Conservation (phyloP, 2,113 vertebrate species). For the Scomber colias region DNA sequence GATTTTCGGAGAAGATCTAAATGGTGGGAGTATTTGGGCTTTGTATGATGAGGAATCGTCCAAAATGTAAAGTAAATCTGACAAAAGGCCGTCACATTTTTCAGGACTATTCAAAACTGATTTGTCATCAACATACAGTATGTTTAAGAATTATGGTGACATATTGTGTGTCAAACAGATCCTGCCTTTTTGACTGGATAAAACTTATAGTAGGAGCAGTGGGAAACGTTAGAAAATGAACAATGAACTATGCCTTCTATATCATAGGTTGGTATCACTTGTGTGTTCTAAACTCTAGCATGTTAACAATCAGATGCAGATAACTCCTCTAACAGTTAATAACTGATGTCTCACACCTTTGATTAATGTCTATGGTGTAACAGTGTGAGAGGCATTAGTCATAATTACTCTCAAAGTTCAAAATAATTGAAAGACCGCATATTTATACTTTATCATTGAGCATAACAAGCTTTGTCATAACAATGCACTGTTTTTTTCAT, state of each 20-base stretch:
- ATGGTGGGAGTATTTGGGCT: background rate
- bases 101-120: background rate
- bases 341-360: slow-evolving; percentile 22
- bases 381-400: too few relatives aligned
- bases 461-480: too few relatives aligned
- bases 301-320: background rate
- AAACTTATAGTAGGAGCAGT: background rate
- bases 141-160: background rate
- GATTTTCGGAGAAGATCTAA: background rate
- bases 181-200: background rate
- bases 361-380: background rate
- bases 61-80: background rate
- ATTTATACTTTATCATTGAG: too few relatives aligned
- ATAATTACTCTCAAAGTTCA: too few relatives aligned
- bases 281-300: background rate
- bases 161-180: too few relatives aligned
- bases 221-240: background rate
- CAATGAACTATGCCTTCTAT: too few relatives aligned
- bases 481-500: too few relatives aligned
- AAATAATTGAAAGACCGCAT: too few relatives aligned
- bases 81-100: slow-evolving; percentile 2
- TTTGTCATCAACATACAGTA: background rate
- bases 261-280: too few relatives aligned
- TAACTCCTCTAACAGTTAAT: background rate
- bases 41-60: background rate